Percentiles rank a stretch among this genome's conserved stretches.
These are phyloP conservation scores for Stratiolaelaps scimitus DNA, from an alignment of 1,140 invertebrate species.

Conservation along the genomic window DNA sequence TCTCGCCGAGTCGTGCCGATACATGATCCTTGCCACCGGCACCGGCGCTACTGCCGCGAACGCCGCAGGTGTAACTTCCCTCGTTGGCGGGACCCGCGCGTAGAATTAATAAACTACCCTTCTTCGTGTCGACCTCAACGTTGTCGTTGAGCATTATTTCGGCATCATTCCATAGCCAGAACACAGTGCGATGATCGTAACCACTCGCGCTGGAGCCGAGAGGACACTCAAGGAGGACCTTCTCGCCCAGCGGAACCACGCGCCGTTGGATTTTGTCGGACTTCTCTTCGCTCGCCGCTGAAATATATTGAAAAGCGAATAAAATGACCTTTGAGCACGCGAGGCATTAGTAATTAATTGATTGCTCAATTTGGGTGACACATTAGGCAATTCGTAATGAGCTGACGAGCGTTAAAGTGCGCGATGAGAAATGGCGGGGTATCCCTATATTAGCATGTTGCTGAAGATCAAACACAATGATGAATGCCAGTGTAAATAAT, in stretches of 20 bases:
- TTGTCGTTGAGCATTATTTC: constrained; percentile 17
- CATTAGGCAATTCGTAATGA: too few relatives aligned
- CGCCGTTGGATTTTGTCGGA: not conserved
- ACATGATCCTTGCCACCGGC: constrained; percentile 12
- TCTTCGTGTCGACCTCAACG: not conserved
- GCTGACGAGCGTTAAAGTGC: too few relatives aligned
- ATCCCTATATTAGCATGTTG: too few relatives aligned
- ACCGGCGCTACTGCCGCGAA: not conserved
- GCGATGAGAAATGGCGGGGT: too few relatives aligned
- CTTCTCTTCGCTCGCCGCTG: not conserved
- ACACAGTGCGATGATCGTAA: not conserved
- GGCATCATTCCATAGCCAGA: constrained; percentile 10
- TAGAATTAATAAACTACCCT: constrained; percentile 13
- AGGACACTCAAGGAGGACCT: constrained; percentile 18
- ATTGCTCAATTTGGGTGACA: too few relatives aligned
- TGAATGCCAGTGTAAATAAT: too few relatives aligned
- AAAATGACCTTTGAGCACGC: too few relatives aligned
- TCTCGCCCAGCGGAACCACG: not conserved
- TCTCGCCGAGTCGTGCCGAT: constrained; percentile 2
- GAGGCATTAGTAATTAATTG: too few relatives aligned
- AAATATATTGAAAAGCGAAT: too few relatives aligned
- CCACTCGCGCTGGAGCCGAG: not conserved
- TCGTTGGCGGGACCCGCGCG: not conserved
- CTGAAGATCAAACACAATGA: too few relatives aligned
- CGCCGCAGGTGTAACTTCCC: constrained; percentile 15